Percentiles rank a stretch among this genome's conserved stretches.
Conservation (phyloP, 2,888 invertebrate species). For the Drosophila seclusa region DNA sequence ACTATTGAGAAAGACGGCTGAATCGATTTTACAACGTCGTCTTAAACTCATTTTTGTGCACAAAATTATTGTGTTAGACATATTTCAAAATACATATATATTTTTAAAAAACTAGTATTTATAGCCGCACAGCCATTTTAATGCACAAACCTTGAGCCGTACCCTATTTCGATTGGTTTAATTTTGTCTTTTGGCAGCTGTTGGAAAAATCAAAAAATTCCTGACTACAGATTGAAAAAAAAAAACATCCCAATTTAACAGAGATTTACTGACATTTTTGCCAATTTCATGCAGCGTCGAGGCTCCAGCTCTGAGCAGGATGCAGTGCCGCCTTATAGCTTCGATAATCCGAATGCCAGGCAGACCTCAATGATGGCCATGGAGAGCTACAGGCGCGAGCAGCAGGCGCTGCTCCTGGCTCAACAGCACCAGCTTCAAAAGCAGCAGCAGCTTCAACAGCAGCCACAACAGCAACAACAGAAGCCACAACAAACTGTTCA, state of each 20-base stretch:
- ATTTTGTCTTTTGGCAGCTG: background rate
- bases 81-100: background rate
- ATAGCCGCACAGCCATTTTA: background rate
- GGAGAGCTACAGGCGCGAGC: constrained; percentile 83
- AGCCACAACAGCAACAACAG: constrained; percentile 33
- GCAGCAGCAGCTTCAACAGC: constrained; percentile 62
- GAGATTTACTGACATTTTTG: constrained; percentile 4
- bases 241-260: background rate
- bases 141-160: background rate
- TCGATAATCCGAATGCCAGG: constrained; percentile 82
- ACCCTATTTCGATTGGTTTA: background rate
- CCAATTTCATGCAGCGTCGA: constrained; percentile 67
- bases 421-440: constrained; percentile 70
- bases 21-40: background rate
- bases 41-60: background rate
- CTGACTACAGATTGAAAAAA: background rate
- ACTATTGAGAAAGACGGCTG: background rate
- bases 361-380: constrained; percentile 85
- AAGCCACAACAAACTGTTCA: constrained; percentile 24
- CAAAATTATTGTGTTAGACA: background rate
- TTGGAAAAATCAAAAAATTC: background rate
- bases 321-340: constrained; percentile 84
- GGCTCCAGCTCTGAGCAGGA: constrained; percentile 83
- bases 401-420: constrained; percentile 71
- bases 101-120: background rate